Evolutionary conservation across 2,113 vertebrate genomes (phyloP).

Genomic region (Dipodomys merriami): DNA sequence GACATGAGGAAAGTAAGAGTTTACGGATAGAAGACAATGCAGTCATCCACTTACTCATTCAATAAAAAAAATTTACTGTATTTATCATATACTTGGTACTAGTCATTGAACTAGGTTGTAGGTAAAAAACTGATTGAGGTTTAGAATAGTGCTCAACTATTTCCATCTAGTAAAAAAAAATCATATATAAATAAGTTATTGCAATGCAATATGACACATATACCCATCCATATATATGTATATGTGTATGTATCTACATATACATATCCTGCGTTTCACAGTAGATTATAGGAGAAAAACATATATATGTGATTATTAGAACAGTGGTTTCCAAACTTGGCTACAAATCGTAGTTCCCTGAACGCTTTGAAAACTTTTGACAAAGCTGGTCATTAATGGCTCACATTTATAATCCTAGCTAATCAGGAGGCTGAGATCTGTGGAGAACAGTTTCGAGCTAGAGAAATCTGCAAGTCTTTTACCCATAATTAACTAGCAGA

Average conservation of each 20-base stretch:
- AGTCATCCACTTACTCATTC: conserved; percentile 37
- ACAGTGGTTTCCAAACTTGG: background rate
- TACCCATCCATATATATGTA: background rate
- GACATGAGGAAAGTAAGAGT: conserved; percentile 27
- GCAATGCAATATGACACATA: background rate
- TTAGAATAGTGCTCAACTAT: conserved; percentile 15
- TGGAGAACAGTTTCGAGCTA: background rate
- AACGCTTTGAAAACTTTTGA: background rate
- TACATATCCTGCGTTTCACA: background rate
- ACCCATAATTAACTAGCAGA: too few relatives aligned
- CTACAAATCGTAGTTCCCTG: background rate
- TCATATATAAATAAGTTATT: conserved; percentile 10
- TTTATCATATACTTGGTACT: background rate
- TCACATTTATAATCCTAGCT: background rate
- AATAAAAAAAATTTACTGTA: conserved; percentile 44
- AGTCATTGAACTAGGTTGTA: conserved; percentile 35
- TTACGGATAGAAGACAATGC: background rate
- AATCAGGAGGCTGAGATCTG: background rate
- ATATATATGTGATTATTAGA: background rate
- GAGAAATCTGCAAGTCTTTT: too few relatives aligned
- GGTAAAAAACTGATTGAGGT: conserved; percentile 31
- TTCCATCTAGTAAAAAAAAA: conserved; percentile 30
- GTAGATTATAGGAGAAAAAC: background rate
- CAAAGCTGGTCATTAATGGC: background rate
- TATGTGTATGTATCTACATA: background rate